These are phyloP conservation scores for Oreonectes daqikongensis DNA, from an alignment of 2,797 vertebrate genomes.

Conservation along the genomic window DNA sequence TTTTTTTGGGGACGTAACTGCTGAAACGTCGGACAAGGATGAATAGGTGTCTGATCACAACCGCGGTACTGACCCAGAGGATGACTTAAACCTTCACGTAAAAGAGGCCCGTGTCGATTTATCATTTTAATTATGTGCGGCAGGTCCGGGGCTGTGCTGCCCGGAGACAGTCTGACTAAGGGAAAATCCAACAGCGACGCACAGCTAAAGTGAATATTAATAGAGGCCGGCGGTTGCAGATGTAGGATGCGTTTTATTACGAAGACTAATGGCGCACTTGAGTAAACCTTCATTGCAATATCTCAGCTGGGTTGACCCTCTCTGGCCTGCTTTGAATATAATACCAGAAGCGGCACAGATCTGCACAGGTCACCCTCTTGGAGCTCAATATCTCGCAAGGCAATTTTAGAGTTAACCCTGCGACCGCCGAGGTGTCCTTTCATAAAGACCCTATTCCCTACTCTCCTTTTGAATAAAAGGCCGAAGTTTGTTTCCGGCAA, in stretches of 20 bases:
- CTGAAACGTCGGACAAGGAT: slow-evolving; percentile 51
- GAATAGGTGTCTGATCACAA: slow-evolving; percentile 49
- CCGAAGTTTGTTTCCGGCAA: slow-evolving; percentile 6
- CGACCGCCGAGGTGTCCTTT: slow-evolving; percentile 34
- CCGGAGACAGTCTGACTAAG: slow-evolving; percentile 70
- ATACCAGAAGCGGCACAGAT: slow-evolving; percentile 61
- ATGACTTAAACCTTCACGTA: slow-evolving; percentile 51
- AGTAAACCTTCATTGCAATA: slow-evolving; percentile 71
- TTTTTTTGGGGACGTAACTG: slow-evolving; percentile 60
- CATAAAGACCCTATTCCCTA: slow-evolving; percentile 20
- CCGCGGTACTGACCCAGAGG: slow-evolving; percentile 50
- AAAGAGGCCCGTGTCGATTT: slow-evolving; percentile 66
- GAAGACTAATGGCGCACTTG: slow-evolving; percentile 71
- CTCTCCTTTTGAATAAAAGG: slow-evolving; percentile 16
- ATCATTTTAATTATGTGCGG: slow-evolving; percentile 76
- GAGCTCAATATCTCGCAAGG: slow-evolving; percentile 67
- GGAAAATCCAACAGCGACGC: slow-evolving; percentile 62
- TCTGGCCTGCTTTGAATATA: slow-evolving; percentile 68
- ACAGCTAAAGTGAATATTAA: slow-evolving; percentile 72
- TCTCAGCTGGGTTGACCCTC: slow-evolving; percentile 71
- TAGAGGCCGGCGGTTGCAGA: slow-evolving; percentile 57
- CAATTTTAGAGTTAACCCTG: slow-evolving; percentile 60
- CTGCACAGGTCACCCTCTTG: slow-evolving; percentile 56
- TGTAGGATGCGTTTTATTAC: slow-evolving; percentile 71
- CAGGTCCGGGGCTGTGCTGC: slow-evolving; percentile 68